A percentile compares a stretch with the other conserved stretches of the same genome.
Evolutionary conservation across 2,797 vertebrate species (phyloP).

Genomic region (Podarcis siculus): DNA sequence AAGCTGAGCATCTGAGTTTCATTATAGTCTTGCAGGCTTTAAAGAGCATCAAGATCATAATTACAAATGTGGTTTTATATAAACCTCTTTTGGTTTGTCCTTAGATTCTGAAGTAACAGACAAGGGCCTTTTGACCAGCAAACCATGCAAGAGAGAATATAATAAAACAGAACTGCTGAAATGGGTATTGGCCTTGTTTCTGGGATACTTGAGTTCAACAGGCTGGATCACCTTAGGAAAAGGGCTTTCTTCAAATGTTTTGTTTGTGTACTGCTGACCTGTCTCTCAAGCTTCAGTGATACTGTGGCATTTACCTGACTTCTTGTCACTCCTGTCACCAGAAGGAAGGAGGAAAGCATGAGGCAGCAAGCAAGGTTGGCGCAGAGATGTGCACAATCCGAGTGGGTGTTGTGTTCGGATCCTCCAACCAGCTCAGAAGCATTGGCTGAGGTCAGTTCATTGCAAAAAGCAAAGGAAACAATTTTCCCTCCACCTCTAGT

Average conservation of each 20-base stretch:
- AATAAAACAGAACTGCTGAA: neutral
- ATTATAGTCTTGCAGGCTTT: neutral
- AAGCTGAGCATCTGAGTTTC: neutral
- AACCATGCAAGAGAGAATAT: neutral
- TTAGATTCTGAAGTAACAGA: conserved; percentile 10
- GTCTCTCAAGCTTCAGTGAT: neutral
- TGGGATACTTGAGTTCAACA: neutral
- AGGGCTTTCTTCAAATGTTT: neutral
- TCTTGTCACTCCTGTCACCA: no score
- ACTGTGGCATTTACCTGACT: no score
- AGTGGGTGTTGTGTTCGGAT: no score
- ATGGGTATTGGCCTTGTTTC: neutral
- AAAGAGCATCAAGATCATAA: neutral
- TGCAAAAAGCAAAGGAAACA: no score
- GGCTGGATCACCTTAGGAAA: neutral
- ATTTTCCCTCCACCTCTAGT: no score
- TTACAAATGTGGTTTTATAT: conserved; percentile 10
- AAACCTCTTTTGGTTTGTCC: neutral
- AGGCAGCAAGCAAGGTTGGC: no score
- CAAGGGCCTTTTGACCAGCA: neutral
- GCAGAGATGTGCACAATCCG: no score
- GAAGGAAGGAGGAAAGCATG: no score
- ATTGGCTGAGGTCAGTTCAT: no score
- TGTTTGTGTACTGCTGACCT: neutral
- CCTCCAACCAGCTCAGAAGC: no score